A percentile compares a stretch with the other conserved stretches of the same genome.
Conservation (phyloP, 2,888 invertebrate species). For the Pinctada fucata region DNA sequence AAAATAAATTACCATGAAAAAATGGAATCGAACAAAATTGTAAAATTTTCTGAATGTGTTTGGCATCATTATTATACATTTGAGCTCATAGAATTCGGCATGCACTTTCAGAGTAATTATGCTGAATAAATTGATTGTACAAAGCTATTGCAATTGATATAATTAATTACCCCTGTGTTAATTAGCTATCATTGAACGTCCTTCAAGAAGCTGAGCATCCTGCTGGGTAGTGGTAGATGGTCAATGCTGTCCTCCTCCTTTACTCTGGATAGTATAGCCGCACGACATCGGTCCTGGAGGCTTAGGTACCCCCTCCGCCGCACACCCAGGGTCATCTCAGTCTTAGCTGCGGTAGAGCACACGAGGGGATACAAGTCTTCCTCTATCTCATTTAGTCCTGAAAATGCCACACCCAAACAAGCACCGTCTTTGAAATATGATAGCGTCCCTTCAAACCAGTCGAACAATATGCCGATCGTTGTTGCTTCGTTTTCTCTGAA, state of each 20-base stretch:
- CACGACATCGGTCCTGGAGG: conserved; percentile 82
- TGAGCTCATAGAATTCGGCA: no score
- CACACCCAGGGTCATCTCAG: conserved; percentile 83
- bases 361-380: conserved; percentile 83
- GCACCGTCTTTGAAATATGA: conserved; percentile 85
- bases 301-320: conserved; percentile 83
- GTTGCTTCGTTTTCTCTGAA: conserved; percentile 85
- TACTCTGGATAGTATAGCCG: conserved; percentile 80
- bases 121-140: no score
- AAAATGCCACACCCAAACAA: conserved; percentile 85
- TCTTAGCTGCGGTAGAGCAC: conserved; percentile 86
- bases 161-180: no score
- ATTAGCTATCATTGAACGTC: conserved; percentile 30
- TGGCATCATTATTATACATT: no score
- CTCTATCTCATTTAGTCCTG: conserved; percentile 81
- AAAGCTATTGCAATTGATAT: no score
- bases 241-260: conserved; percentile 79
- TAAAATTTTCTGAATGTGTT: no score
- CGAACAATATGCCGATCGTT: conserved; percentile 83
- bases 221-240: conserved; percentile 81
- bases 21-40: no score
- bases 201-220: conserved; percentile 77
- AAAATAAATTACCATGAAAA: no score
- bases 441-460: conserved; percentile 82
- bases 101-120: no score